These are phyloP conservation scores for Luperina testacea DNA, from an alignment of 2,888 invertebrate genomes.

Conservation along the genomic window DNA sequence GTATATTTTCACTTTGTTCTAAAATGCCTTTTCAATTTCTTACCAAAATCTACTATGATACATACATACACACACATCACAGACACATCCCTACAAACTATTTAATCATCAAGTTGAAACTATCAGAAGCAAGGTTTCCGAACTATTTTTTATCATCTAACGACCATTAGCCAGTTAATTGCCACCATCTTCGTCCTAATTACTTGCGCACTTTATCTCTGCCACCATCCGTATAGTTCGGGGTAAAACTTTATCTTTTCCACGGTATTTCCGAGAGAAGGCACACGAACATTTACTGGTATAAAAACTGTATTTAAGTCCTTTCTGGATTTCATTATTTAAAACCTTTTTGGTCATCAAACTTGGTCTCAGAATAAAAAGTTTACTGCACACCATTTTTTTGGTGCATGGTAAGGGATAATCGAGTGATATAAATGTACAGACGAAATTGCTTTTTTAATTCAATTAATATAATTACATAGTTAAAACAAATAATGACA, in stretches of 20 bases:
- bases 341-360: background rate
- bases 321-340: background rate
- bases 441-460: background rate
- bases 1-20: background rate
- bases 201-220: constrained; percentile 58
- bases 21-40: background rate
- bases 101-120: constrained; percentile 13
- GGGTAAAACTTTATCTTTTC: constrained; percentile 46
- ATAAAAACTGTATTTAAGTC: constrained; percentile 15
- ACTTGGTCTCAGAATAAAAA: background rate
- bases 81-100: background rate
- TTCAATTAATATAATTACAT: background rate
- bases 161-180: constrained; percentile 58
- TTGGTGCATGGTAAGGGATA: background rate
- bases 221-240: constrained; percentile 33
- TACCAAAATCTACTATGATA: background rate
- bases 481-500: background rate
- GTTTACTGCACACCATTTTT: background rate
- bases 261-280: constrained; percentile 11
- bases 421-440: background rate
- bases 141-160: constrained; percentile 58
- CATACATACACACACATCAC: background rate
- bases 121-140: constrained; percentile 44
- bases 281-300: constrained; percentile 9
- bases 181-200: constrained; percentile 57